Base-by-base conservation (phyloP, 1,140 invertebrate genomes). In the Mylabris phalerata region DNA sequence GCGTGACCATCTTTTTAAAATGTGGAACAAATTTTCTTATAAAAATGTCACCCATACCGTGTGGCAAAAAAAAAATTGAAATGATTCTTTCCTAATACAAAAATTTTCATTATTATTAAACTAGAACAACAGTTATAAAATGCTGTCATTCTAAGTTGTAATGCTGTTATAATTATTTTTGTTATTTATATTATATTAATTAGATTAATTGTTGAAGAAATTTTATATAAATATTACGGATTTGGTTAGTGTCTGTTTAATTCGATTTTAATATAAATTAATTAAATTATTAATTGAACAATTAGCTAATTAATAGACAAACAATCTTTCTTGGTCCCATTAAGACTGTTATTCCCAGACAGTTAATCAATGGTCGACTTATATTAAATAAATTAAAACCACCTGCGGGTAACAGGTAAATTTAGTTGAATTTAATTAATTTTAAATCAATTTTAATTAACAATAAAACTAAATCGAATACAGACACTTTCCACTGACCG, bases 141-240 rank as follows among this genome's bases (percentile, higher is more conserved):
- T 7, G 32, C 54, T 55, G 57, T 65, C 50, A 26, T 58, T 60
- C 55, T 54, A 52, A 11, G 61, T 63, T 62, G 63, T 54, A 26
- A 55, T 60, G 57, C 63, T 67, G 58, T 65, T 62, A 66, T 44
- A 24, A 42, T 9, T 42, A 7, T 7, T 67, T 65, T 62, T 47
- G 57, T 64, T 67, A 61, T 32, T 50, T 50, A n/a, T 50, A 59
- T 61, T 62, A 61, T 54, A 59, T 67, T 63, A n/a, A 57, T 52
- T 67, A 60, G 64, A 71, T 71, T 67, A 67, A 19, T 19, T 19
- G 19, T 70, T 70, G 68, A 70, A 70, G 67, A 67, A 67, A 62
- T 68, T 71, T 70, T 71, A 71, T 71, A 71, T 71, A 66, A 71
- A 69, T 69, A 67, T 69, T 67, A 59, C 60, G 61, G 66, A 50